A percentile compares a stretch with the other conserved stretches of the same genome.
Evolutionary conservation across 2,113 vertebrate genomes (phyloP).

Genomic region (Lamprologus speciosus): DNA sequence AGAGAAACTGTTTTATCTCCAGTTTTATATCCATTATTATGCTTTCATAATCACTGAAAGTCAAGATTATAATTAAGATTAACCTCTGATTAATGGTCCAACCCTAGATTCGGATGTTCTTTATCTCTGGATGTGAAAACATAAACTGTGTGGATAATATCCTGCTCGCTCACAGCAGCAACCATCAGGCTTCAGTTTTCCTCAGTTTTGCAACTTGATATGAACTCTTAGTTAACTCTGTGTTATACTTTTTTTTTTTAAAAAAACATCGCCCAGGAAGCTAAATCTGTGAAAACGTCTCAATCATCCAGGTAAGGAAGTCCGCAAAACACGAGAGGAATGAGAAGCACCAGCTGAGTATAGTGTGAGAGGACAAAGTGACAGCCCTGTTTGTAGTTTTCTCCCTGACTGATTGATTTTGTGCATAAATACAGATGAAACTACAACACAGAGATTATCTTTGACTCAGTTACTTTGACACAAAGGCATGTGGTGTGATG

Average conservation of each 20-base stretch:
- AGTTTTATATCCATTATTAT: background rate
- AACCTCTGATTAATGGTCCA: background rate
- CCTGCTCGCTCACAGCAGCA: background rate
- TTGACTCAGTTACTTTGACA: background rate
- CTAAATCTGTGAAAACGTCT: background rate
- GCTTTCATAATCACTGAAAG: background rate
- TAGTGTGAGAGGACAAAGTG: background rate
- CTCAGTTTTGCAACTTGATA: background rate
- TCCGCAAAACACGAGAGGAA: accelerated
- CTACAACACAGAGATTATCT: background rate
- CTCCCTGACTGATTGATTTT: background rate
- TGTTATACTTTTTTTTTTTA: background rate
- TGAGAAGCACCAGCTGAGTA: background rate
- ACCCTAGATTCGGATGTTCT: background rate
- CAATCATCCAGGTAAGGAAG: background rate
- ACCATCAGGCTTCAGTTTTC: background rate
- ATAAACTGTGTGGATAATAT: background rate
- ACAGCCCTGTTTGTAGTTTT: background rate
- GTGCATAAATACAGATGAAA: background rate
- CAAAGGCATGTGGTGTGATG: background rate
- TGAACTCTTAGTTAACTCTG: background rate
- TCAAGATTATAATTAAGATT: background rate
- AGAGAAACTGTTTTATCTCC: background rate
- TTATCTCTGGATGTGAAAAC: background rate
- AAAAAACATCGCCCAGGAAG: background rate